Evolutionary conservation across 2,797 vertebrate species (phyloP).

Genomic region (Phaenicophaeus curvirostris): DNA sequence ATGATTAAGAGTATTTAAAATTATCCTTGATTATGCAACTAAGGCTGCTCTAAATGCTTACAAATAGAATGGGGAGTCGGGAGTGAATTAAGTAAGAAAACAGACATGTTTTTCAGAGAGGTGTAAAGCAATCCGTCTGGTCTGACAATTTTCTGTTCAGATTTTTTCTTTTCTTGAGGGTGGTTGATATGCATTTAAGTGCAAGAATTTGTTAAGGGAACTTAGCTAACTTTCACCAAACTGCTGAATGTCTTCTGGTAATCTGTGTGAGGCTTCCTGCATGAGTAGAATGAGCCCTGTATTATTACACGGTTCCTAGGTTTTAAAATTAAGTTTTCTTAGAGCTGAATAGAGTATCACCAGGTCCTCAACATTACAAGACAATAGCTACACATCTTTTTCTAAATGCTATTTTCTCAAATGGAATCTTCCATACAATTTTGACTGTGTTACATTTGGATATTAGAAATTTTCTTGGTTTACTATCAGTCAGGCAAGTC

Average conservation of each 20-base stretch:
- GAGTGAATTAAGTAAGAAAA: background rate
- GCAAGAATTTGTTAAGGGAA: background rate
- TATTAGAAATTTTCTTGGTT: background rate
- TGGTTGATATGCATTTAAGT: background rate
- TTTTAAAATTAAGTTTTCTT: background rate
- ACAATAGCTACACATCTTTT: background rate
- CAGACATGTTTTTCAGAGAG: background rate
- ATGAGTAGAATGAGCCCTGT: background rate
- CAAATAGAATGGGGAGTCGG: background rate
- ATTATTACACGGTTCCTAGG: background rate
- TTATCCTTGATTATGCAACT: background rate
- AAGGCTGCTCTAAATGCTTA: background rate
- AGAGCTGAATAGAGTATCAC: background rate
- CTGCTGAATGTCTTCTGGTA: background rate
- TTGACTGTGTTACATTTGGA: background rate
- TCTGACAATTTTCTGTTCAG: background rate
- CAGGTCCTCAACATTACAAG: background rate
- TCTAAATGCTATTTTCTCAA: background rate
- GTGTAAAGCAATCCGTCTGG: background rate
- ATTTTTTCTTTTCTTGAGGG: background rate
- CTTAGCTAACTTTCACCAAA: background rate
- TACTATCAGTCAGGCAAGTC: background rate
- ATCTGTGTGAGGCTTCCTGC: background rate
- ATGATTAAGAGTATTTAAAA: background rate
- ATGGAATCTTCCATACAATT: background rate